phyloP scores from a whole-genome alignment of 2,797 vertebrate genomes.

The Pristis pectinata region DNA sequence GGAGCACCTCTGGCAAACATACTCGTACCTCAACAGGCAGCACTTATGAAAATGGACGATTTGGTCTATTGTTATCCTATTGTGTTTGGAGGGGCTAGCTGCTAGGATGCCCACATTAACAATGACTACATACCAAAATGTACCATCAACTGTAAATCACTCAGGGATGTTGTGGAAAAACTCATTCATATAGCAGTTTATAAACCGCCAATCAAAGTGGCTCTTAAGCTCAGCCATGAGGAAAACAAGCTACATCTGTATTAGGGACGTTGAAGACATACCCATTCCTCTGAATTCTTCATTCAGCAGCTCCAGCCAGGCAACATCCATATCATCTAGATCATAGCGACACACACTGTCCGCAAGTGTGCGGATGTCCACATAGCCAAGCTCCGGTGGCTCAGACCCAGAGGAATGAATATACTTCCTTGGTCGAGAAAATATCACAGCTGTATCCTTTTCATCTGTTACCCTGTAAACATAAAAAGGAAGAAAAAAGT shows the following conservation, averaged over 20 bases:
- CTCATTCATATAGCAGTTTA: background rate
- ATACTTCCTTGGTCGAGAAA: slow-evolving; percentile 79
- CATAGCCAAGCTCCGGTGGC: slow-evolving; percentile 75
- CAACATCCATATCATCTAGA: slow-evolving; percentile 79
- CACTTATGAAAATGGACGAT: background rate
- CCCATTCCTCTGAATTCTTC: slow-evolving; percentile 85
- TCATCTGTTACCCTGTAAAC: slow-evolving; percentile 47
- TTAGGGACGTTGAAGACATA: slow-evolving; percentile 53
- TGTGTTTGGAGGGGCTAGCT: background rate
- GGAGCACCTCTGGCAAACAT: no score
- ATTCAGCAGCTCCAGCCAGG: slow-evolving; percentile 82
- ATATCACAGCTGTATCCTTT: slow-evolving; percentile 70
- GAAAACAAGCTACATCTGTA: background rate
- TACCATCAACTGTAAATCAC: background rate
- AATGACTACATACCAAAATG: background rate
- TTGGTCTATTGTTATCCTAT: background rate
- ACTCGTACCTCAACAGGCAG: background rate
- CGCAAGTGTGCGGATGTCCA: slow-evolving; percentile 78
- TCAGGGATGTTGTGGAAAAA: no score
- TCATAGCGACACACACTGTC: slow-evolving; percentile 85
- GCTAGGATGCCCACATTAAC: background rate
- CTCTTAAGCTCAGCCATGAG: background rate
- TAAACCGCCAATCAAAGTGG: background rate
- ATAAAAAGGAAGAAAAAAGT: background rate
- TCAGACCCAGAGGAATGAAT: slow-evolving; percentile 75